phyloP scores from a whole-genome alignment of 2,113 vertebrate genomes.

The Pleuronectes platessa region DNA sequence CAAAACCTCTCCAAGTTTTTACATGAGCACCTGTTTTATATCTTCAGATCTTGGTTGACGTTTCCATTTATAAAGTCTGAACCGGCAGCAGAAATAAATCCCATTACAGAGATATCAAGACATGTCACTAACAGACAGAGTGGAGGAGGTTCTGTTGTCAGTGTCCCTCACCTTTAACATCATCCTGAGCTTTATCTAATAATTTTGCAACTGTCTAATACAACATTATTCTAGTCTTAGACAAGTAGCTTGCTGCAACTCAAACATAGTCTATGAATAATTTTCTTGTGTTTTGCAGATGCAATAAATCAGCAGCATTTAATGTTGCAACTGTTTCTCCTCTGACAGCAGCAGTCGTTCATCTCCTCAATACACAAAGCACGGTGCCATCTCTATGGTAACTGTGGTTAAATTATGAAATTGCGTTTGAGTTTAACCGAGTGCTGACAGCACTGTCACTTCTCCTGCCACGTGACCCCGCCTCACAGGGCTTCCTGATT shows the following conservation, averaged over 20 bases:
- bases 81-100: background rate
- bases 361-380: conserved; percentile 19
- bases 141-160: background rate
- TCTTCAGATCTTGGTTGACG: too few species aligned
- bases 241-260: background rate
- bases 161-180: background rate
- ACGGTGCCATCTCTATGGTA: conserved; percentile 68
- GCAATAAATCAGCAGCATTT: conserved; percentile 19
- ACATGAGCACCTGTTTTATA: background rate
- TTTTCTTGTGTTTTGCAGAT: background rate
- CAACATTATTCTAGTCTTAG: background rate
- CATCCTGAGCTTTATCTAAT: background rate
- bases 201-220: background rate
- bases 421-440: conserved; percentile 28
- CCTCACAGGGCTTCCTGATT: conserved; percentile 10
- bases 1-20: background rate
- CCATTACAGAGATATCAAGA: background rate
- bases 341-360: conserved; percentile 37
- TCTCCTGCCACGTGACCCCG: background rate
- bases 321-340: conserved; percentile 17
- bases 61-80: background rate
- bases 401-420: conserved; percentile 56
- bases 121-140: background rate
- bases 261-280: background rate
- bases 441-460: background rate